A percentile compares a stretch with the other conserved stretches of the same genome.
Evolutionary conservation across 2,888 invertebrate species (phyloP).

Genomic region (Lacanobia oleracea): DNA sequence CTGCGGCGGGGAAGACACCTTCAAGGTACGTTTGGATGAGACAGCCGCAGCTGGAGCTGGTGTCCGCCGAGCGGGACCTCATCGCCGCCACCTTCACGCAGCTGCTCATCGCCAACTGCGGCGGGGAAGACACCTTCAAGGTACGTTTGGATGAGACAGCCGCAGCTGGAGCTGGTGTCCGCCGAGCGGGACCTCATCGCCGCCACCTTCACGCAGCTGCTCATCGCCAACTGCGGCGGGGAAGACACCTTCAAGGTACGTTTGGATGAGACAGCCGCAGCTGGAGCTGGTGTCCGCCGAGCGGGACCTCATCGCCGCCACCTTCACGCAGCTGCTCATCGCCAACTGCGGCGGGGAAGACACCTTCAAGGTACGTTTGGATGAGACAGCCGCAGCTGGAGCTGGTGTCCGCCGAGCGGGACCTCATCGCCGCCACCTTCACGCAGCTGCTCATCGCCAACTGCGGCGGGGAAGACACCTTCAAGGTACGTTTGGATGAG

Average conservation of each 20-base stretch:
- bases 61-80: conserved; percentile 96
- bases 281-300: conserved; percentile 95
- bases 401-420: conserved; percentile 95
- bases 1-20: conserved; percentile 98
- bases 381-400: conserved; percentile 97
- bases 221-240: conserved; percentile 98
- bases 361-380: conserved; percentile 94
- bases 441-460: conserved; percentile 97
- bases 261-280: conserved; percentile 95
- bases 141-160: conserved; percentile 93
- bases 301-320: conserved; percentile 97
- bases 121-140: conserved; percentile 98
- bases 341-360: conserved; percentile 99
- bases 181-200: conserved; percentile 97
- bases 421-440: conserved; percentile 98
- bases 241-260: conserved; percentile 96
- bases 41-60: conserved; percentile 96
- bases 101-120: conserved; percentile 97
- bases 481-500: conserved; percentile 90
- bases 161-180: conserved; percentile 95
- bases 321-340: conserved; percentile 97
- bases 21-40: conserved; percentile 93
- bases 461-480: conserved; percentile 98
- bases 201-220: conserved; percentile 97
- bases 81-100: conserved; percentile 98